phyloP scores from a whole-genome alignment of 2,797 vertebrate species.

The Sternarchorhynchus goeldii region DNA sequence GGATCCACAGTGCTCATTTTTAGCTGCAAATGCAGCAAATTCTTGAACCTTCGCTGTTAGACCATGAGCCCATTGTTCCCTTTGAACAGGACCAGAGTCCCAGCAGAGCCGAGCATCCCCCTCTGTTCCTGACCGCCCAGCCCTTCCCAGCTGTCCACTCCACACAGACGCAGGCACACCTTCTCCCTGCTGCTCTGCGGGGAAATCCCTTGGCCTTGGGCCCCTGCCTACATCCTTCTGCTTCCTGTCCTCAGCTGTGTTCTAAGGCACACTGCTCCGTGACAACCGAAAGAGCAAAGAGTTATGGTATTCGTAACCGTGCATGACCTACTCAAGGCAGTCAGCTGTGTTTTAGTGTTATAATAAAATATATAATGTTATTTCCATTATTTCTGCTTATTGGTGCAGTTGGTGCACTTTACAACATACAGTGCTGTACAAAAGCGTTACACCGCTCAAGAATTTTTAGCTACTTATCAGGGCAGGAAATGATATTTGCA shows the following conservation, averaged over 20 bases:
- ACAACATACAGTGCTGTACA: too few species aligned
- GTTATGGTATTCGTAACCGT: slow-evolving; percentile 12
- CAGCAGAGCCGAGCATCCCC: slow-evolving; percentile 21
- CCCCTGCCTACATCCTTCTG: slow-evolving; percentile 59
- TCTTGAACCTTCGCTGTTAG: not conserved
- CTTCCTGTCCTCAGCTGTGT: slow-evolving; percentile 72
- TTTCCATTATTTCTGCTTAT: not conserved
- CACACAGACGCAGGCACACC: slow-evolving; percentile 39
- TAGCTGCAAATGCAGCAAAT: not conserved
- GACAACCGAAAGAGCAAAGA: slow-evolving; percentile 23
- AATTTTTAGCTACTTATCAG: too few species aligned
- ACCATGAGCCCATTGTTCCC: not conserved
- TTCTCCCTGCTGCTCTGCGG: slow-evolving; percentile 43
- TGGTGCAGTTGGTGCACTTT: not conserved
- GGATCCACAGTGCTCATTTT: too few species aligned
- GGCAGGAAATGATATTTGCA: too few species aligned
- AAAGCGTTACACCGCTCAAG: too few species aligned
- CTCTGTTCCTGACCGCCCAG: slow-evolving; percentile 20
- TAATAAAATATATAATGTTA: not conserved
- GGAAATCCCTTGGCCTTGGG: slow-evolving; percentile 64
- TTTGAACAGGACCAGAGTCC: slow-evolving; percentile 15
- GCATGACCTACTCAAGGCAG: too few species aligned
- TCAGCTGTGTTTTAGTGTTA: not conserved
- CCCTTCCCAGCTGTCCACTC: slow-evolving; percentile 38
- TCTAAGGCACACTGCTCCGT: slow-evolving; percentile 12